Percentiles rank a stretch among this genome's conserved stretches.
These are phyloP conservation scores for Drosophila murphyi DNA, from an alignment of 1,140 invertebrate genomes.

Conservation along the genomic window DNA sequence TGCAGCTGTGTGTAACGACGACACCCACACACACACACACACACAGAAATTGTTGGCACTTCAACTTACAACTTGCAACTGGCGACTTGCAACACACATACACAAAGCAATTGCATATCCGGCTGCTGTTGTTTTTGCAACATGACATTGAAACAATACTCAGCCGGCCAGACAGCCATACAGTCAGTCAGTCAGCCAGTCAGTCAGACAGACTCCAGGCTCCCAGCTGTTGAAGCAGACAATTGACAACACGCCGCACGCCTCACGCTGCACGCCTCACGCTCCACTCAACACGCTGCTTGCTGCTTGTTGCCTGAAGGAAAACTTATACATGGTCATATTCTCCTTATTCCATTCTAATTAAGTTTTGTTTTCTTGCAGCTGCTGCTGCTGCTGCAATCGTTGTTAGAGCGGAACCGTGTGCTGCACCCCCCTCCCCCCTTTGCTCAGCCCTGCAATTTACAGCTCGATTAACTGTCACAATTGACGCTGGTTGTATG, in stretches of 20 bases:
- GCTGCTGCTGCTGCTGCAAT: slow-evolving; percentile 5
- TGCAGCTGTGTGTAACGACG: neutral
- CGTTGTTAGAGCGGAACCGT: slow-evolving; percentile 57
- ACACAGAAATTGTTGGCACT: slow-evolving; percentile 32
- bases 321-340: slow-evolving; percentile 45
- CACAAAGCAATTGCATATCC: slow-evolving; percentile 38
- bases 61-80: slow-evolving; percentile 22
- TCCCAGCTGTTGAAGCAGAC: slow-evolving; percentile 14
- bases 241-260: neutral
- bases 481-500: slow-evolving; percentile 61
- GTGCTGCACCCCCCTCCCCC: slow-evolving; percentile 18
- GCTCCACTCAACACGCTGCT: neutral
- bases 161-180: slow-evolving; percentile 16
- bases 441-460: slow-evolving; percentile 48
- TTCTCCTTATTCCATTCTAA: slow-evolving; percentile 62
- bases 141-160: slow-evolving; percentile 80
- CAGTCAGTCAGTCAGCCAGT: slow-evolving; percentile 18
- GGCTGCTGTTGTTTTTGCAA: slow-evolving; percentile 28
- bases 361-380: slow-evolving; percentile 68
- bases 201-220: slow-evolving; percentile 11
- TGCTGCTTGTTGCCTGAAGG: slow-evolving; percentile 2
- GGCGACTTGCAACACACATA: slow-evolving; percentile 26
- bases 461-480: slow-evolving; percentile 78
- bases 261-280: neutral
- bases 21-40: slow-evolving; percentile 4